phyloP scores from a whole-genome alignment of 2,797 vertebrate species.

The Cossypha heuglini region DNA sequence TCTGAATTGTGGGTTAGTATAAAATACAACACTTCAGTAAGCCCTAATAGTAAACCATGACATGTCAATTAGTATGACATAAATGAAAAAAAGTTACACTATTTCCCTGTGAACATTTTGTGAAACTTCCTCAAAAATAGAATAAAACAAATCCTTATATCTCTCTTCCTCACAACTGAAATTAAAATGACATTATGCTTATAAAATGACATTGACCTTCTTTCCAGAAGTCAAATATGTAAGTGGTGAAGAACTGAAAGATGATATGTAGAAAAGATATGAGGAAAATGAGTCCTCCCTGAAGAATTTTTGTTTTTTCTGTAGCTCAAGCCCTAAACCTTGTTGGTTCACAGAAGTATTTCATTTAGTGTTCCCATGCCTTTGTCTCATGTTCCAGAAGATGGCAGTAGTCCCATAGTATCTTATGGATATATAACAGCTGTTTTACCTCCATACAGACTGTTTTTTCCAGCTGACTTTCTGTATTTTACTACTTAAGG shows the following conservation, averaged over 20 bases:
- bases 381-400: conserved; percentile 40
- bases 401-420: conserved; percentile 55
- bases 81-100: neutral
- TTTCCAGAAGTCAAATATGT: neutral
- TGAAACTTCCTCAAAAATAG: neutral
- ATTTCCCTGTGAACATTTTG: no score
- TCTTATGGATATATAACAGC: neutral
- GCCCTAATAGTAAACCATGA: neutral
- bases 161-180: neutral
- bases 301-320: neutral
- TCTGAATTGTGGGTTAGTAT: neutral
- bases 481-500: neutral
- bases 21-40: neutral
- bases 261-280: neutral
- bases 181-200: neutral
- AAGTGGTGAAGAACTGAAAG: neutral
- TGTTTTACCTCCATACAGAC: neutral
- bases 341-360: accelerated
- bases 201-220: neutral
- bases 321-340: neutral
- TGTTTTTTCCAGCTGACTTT: neutral
- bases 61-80: neutral
- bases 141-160: neutral
- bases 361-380: accelerated
- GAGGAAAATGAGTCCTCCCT: neutral